A percentile compares a stretch with the other conserved stretches of the same genome.
Evolutionary conservation across 2,113 vertebrate genomes (phyloP).

Genomic region (Ranitomeya variabilis): DNA sequence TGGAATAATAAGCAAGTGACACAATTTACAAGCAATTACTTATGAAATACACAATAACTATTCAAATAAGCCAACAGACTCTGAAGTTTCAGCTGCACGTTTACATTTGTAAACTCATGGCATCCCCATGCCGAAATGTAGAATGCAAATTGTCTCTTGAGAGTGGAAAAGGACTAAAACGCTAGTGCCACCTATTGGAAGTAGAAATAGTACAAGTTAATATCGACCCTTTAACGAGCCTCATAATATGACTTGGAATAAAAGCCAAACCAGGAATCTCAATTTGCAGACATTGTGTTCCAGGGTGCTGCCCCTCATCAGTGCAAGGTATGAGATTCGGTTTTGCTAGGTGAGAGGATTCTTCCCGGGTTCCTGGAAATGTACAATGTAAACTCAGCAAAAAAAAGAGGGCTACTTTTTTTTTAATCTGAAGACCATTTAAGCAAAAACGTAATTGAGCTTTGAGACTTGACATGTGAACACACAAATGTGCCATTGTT

Average conservation of each 20-base stretch:
- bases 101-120: not conserved
- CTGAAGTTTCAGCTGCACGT: conserved; percentile 14
- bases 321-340: too few relatives aligned
- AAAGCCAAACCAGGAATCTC: too few relatives aligned
- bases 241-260: too few relatives aligned
- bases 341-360: too few relatives aligned
- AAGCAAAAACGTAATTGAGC: conserved; percentile 33
- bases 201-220: too few relatives aligned
- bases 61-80: conserved; percentile 3
- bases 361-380: too few relatives aligned
- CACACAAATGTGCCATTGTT: conserved; percentile 17
- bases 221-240: too few relatives aligned
- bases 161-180: too few relatives aligned
- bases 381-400: not conserved
- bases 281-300: too few relatives aligned
- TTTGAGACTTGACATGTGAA: conserved; percentile 1
- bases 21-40: conserved; percentile 29
- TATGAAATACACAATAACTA: conserved; percentile 22
- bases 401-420: not conserved
- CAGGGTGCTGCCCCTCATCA: too few relatives aligned
- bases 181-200: too few relatives aligned
- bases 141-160: too few relatives aligned
- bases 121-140: not conserved
- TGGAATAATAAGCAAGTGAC: conserved; percentile 24
- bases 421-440: not conserved